Percentiles rank a stretch among this genome's conserved stretches.
phyloP scores from a whole-genome alignment of 2,888 invertebrate genomes.

The Sepioteuthis lessoniana region DNA sequence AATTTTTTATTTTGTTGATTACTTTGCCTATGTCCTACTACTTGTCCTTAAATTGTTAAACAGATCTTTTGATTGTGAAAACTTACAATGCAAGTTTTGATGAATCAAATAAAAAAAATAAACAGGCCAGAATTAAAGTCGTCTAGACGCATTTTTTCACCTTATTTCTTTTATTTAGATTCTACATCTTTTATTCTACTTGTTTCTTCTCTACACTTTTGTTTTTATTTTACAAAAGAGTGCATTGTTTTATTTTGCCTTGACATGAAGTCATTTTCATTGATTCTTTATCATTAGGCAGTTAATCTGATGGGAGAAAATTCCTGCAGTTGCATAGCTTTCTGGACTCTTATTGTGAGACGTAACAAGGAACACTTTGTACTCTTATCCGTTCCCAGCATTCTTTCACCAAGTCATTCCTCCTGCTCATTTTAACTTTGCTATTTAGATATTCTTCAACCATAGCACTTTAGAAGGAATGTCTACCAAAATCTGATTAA shows the following conservation, averaged over 20 bases:
- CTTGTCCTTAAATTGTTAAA: not conserved
- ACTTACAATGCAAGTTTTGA: not conserved
- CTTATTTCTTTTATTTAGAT: not conserved
- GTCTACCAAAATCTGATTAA: not conserved
- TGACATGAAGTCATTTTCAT: not conserved
- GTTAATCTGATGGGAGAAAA: conserved; percentile 33
- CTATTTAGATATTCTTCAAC: not conserved
- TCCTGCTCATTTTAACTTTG: not conserved
- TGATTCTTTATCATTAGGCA: not conserved
- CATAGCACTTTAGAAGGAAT: not conserved
- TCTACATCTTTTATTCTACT: too few relatives aligned
- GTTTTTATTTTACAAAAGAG: not conserved
- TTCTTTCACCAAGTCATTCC: not conserved
- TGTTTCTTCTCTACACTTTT: not conserved
- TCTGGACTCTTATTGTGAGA: not conserved
- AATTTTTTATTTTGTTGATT: not conserved
- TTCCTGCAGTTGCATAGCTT: not conserved
- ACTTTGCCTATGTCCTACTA: not conserved
- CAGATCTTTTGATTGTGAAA: not conserved
- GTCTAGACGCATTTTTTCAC: not conserved
- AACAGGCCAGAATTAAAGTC: not conserved
- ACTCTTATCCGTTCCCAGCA: not conserved
- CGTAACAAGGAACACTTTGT: not conserved
- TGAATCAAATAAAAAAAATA: not conserved
- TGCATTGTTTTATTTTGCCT: not conserved